A percentile compares a stretch with the other conserved stretches of the same genome.
Conservation (phyloP, 2,113 vertebrate species). For the Pampusana beccarii region DNA sequence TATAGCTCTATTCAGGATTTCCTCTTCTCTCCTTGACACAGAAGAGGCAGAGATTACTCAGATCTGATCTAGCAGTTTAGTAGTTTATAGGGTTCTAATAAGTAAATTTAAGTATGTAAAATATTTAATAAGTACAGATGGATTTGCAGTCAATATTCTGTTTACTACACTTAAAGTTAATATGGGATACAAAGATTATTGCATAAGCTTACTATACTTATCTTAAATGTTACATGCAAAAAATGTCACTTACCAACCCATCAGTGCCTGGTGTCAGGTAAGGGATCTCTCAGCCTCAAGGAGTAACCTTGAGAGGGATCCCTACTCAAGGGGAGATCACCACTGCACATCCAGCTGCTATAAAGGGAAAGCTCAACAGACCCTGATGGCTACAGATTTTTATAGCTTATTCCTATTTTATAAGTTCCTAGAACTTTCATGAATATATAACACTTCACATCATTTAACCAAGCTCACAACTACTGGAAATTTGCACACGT, state of each 20-base stretch:
- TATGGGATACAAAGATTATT: background rate
- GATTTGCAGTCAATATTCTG: background rate
- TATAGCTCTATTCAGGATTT: background rate
- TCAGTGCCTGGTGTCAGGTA: too few species aligned
- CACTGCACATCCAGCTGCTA: rapidly evolving
- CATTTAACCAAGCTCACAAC: too few species aligned
- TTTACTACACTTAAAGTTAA: background rate
- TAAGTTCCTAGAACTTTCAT: too few species aligned
- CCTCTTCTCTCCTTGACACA: background rate
- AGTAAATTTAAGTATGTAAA: background rate
- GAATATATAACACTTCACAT: too few species aligned
- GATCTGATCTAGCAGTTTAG: background rate
- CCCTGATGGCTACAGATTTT: background rate
- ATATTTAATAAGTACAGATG: background rate
- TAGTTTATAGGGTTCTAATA: background rate
- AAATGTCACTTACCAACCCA: background rate
- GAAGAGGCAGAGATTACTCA: background rate
- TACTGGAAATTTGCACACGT: too few species aligned
- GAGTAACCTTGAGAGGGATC: too few species aligned
- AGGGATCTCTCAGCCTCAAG: too few species aligned
- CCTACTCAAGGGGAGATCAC: background rate
- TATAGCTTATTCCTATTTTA: too few species aligned
- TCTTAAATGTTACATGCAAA: background rate
- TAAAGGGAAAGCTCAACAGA: background rate
- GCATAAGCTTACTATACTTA: background rate